Evolutionary conservation across 2,113 vertebrate genomes (phyloP).

Genomic region (Nymphicus hollandicus): DNA sequence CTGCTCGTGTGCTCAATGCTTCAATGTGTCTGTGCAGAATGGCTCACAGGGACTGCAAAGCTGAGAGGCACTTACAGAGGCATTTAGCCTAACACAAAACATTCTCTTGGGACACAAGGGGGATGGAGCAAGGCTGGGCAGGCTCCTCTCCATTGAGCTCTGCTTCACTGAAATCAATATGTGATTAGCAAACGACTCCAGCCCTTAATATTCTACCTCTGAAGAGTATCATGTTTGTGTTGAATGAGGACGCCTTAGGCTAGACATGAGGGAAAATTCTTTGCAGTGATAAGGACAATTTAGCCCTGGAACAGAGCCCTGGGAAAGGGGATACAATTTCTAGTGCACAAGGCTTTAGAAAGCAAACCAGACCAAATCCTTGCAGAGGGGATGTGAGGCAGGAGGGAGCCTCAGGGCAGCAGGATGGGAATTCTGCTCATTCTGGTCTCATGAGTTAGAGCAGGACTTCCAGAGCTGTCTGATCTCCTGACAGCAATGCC

Average conservation of each 20-base stretch:
- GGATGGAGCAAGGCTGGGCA: neutral
- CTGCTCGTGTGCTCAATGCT: neutral
- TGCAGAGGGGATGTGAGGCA: neutral
- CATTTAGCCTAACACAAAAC: constrained; percentile 8
- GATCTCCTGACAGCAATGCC: neutral
- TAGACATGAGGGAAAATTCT: neutral
- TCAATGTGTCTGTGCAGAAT: neutral
- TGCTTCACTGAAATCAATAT: neutral
- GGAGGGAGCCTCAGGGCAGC: neutral
- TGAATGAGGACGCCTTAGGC: neutral
- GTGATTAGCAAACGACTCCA: neutral
- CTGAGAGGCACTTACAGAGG: constrained; percentile 25
- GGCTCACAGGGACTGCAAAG: neutral
- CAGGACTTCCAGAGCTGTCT: neutral
- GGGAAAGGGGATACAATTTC: neutral
- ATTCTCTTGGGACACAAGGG: neutral
- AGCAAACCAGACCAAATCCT: neutral
- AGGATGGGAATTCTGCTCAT: neutral
- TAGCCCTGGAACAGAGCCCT: neutral
- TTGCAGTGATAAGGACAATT: neutral
- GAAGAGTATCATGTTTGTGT: neutral
- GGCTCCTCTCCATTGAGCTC: neutral
- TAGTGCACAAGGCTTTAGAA: neutral
- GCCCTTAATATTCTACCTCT: neutral
- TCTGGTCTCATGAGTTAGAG: neutral